Percentiles rank a stretch among this genome's conserved stretches.
Conservation (phyloP, 2,888 invertebrate species). For the Ornithoptera alexandrae region DNA sequence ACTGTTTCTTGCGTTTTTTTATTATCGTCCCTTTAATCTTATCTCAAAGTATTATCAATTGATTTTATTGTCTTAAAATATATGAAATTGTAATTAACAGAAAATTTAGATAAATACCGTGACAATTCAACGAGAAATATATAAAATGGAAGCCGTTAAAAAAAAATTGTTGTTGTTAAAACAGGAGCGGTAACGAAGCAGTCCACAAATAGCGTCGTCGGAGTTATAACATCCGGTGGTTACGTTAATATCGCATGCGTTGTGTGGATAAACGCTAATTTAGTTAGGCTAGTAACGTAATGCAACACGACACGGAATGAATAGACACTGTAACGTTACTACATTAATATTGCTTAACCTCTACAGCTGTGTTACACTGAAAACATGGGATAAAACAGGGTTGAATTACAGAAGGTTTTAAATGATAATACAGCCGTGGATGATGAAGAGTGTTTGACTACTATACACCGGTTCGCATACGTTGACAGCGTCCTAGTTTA, state of each 20-base stretch:
- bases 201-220: conserved; percentile 12
- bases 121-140: not conserved
- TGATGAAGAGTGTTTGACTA: no score
- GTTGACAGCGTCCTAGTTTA: no score
- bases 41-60: no score
- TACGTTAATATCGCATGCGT: conserved; percentile 25
- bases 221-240: conserved; percentile 26
- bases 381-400: no score
- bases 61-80: no score
- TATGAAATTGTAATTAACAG: not conserved
- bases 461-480: no score
- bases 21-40: no score
- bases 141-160: not conserved
- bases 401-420: no score
- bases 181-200: not conserved
- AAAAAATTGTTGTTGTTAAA: not conserved
- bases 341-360: not conserved
- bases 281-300: conserved; percentile 22
- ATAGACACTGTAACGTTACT: conserved; percentile 18
- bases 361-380: no score
- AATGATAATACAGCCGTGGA: no score
- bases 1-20: no score
- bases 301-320: conserved; percentile 19
- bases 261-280: conserved; percentile 26
- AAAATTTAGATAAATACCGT: not conserved